These are phyloP conservation scores for Panulirus ornatus DNA, from an alignment of 1,140 invertebrate species.

Conservation along the genomic window DNA sequence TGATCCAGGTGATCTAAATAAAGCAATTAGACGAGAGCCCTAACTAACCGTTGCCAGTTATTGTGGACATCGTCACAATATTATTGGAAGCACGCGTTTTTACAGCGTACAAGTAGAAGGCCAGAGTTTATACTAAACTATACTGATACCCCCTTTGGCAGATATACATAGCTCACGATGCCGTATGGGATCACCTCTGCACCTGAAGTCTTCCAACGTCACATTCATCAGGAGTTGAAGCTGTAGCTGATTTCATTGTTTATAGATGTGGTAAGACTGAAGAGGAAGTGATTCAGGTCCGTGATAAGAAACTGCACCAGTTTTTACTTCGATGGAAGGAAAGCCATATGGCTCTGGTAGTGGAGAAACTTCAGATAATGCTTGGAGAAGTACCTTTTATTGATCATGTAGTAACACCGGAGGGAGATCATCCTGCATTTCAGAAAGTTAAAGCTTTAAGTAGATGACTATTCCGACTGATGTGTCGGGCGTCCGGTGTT, in stretches of 20 bases:
- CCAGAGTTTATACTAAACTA: too few relatives aligned
- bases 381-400: background rate
- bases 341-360: background rate
- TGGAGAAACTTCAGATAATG: background rate
- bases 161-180: background rate
- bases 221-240: constrained; percentile 35
- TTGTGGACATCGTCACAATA: too few relatives aligned
- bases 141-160: too few relatives aligned
- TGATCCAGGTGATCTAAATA: too few relatives aligned
- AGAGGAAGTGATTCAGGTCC: background rate
- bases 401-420: background rate
- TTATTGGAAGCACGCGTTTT: too few relatives aligned
- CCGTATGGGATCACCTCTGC: background rate
- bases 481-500: too few relatives aligned
- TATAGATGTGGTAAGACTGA: constrained; percentile 16
- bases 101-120: too few relatives aligned
- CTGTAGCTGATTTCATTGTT: constrained; percentile 20
- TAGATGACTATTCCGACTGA: background rate
- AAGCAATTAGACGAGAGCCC: too few relatives aligned
- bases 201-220: constrained; percentile 16
- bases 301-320: constrained; percentile 4
- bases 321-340: background rate
- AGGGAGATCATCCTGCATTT: background rate
- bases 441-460: background rate
- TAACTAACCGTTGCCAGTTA: too few relatives aligned